Evolutionary conservation across 1,140 invertebrate species (phyloP).

Genomic region (Formica exsecta): DNA sequence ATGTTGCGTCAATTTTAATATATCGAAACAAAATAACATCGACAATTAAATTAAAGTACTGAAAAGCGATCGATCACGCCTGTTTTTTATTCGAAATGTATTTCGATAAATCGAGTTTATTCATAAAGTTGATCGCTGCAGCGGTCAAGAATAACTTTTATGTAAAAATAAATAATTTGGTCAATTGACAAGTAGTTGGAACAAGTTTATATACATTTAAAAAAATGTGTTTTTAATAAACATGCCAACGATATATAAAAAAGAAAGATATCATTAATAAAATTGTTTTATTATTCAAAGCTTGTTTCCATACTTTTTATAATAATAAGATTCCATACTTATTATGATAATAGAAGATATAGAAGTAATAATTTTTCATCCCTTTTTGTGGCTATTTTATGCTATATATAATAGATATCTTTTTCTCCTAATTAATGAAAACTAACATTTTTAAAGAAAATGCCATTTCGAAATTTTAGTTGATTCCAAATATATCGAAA

Average conservation of each 20-base stretch:
- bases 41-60: conserved; percentile 32
- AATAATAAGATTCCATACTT: background rate
- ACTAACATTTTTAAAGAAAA: background rate
- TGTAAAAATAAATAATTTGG: background rate
- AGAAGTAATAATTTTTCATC: background rate
- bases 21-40: conserved; percentile 7
- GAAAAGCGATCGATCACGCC: background rate
- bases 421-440: background rate
- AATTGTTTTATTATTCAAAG: no score
- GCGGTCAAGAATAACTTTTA: background rate
- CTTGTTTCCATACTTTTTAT: no score
- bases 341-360: background rate
- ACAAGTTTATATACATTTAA: no score
- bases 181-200: background rate
- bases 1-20: conserved; percentile 15
- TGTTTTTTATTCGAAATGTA: conserved; percentile 14
- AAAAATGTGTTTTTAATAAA: no score
- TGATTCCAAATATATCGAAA: conserved; percentile 30
- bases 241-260: no score
- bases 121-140: background rate
- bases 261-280: no score
- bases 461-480: background rate
- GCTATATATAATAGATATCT: background rate
- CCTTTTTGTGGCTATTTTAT: background rate
- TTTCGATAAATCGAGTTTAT: conserved; percentile 32